Evolutionary conservation across 2,888 invertebrate species (phyloP), one percentile per base, ranked within the genome.

Genomic region (Parnassius apollo): DNA sequence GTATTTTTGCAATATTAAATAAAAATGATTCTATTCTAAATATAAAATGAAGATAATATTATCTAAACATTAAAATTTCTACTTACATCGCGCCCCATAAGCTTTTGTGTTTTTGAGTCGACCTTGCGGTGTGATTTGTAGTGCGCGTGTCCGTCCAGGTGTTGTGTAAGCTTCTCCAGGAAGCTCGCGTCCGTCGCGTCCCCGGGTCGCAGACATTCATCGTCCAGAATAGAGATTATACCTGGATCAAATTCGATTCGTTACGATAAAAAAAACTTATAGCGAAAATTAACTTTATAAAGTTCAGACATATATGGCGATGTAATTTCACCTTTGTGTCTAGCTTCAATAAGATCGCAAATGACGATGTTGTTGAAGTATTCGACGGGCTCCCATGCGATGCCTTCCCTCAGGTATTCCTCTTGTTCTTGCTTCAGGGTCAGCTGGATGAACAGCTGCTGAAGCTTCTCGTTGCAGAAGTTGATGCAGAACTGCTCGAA

Each of bases 401-500:
- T 98, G 65, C 98, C 98, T 85, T 98, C 98, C 59, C 95, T 94
- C 48, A 95, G 90, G 78, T 98, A 98, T 81, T 98, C 98, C 76
- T 98, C 97, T 83, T 98, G 98, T 82, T 98, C 98, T 12, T 96
- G 96, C 79, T 96, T 96, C 50, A 98, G 86, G 0, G 98, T 98
- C 76, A 98, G 87, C 83, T 98, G 96, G 78, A 98, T 98, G 86
- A 98, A 98, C 66, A 98, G 89, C 85, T 98, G 98, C 82, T 98
- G 98, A 66, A 98, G 93, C 84, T 98, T 98, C 88, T 98, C 98
- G 82, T 98, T 98, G 84, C 98, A 98, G 91, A 96, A 98, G 89
- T 98, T 98, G 68, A 98, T 98, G 90, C 98, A 98, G 82, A 98
- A 96, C 86, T 98, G 98, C 83, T 96, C 96, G 82, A 96, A 96